These are phyloP conservation scores for Sinocyclocheilus maitianheensis DNA, from an alignment of 2,113 vertebrate species.

Conservation along the genomic window DNA sequence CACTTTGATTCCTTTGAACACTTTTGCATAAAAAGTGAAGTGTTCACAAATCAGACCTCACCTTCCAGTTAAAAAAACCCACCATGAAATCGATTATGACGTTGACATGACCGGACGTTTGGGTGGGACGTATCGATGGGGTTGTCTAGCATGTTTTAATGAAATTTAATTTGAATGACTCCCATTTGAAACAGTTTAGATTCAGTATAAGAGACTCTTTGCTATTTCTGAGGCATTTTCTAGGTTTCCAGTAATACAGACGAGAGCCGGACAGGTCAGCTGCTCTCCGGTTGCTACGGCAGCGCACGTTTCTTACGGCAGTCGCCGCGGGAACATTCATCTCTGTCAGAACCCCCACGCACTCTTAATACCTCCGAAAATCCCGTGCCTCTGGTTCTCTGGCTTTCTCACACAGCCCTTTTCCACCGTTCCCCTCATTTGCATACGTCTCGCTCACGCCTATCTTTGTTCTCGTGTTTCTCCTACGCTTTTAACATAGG, in stretches of 20 bases:
- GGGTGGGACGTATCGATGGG: neutral
- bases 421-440: constrained; percentile 16
- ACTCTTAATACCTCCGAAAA: constrained; percentile 87
- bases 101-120: neutral
- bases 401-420: constrained; percentile 44
- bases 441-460: neutral
- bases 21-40: neutral
- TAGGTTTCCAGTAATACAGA: constrained; percentile 62
- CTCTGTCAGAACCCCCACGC: constrained; percentile 86
- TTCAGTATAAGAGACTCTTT: neutral
- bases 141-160: neutral
- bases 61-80: neutral
- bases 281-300: constrained; percentile 64
- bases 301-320: constrained; percentile 70
- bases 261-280: constrained; percentile 56
- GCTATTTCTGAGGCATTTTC: neutral
- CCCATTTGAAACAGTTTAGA: neutral
- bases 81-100: neutral
- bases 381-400: constrained; percentile 1
- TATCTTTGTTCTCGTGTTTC: neutral
- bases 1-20: neutral
- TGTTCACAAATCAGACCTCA: neutral
- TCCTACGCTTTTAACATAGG: neutral
- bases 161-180: neutral
- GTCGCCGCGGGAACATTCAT: constrained; percentile 81